Evolutionary conservation across 2,888 invertebrate species (phyloP), one percentile per base, ranked within the genome.

Genomic region (Invenusta paracnida): DNA sequence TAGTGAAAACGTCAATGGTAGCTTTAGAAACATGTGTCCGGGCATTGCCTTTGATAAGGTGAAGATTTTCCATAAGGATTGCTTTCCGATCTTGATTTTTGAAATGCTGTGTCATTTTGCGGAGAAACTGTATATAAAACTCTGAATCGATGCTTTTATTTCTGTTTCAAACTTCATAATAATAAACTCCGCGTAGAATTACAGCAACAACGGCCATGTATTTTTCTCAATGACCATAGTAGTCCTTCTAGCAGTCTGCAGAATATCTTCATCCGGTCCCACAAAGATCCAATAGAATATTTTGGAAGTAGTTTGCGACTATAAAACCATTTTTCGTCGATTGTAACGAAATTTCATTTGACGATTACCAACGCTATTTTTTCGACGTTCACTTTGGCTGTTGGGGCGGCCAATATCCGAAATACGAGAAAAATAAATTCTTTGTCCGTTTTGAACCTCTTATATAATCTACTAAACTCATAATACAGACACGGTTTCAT

Each of bases 361-460:
- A n/a, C n/a, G n/a, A n/a, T n/a, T 48, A 48, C 5, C 5, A 11
- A 48, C 48, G 48, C 48, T 48, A 48, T 48, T 48, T 48, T 17
- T 73, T 73, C 73, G 73, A 73, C 73, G 73, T 73, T 73, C 73
- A 23, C 73, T 73, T 73, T 73, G 73, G n/a, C n/a, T n/a, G n/a
- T n/a, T n/a, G 23, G 73, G 73, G 27, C 25, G 73, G 11, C 73
- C 73, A 73, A 5, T 73, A 23, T 23, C 73, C 73, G 73, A 23
- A 73, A 73, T 73, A 73, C 23, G 27, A 73, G 73, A 73, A 73
- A 73, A 73, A 73, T 5, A 73, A 73, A 23, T 73, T 73, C 11
- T 73, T 25, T 73, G 73, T 73, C 73, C 73, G 73, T 73, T 25
- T 73, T 73, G 25, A 73, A 73, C 73, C 73, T 73, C 73, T 73